Evolutionary conservation across 2,797 vertebrate genomes (phyloP).

Genomic region (Myotis planiceps): DNA sequence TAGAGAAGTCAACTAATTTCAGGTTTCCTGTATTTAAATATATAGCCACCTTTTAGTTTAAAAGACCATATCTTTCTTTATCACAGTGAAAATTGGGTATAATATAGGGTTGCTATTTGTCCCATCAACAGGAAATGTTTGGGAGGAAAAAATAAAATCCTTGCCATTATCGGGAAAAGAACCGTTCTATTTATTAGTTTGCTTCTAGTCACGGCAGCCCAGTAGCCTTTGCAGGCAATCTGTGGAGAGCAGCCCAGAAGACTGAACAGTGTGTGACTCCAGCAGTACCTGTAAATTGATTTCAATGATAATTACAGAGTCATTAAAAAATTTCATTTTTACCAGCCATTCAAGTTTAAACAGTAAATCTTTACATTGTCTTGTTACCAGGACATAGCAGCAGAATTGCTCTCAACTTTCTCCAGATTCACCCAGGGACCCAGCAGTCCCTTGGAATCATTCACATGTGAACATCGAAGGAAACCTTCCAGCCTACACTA

Average conservation of each 20-base stretch:
- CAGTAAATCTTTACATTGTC: background rate
- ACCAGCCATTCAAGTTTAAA: background rate
- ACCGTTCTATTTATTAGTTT: background rate
- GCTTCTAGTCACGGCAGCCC: background rate
- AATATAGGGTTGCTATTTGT: background rate
- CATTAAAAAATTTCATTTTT: background rate
- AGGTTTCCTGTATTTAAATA: background rate
- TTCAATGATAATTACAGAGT: background rate
- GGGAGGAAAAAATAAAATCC: background rate
- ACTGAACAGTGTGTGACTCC: background rate
- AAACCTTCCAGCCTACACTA: background rate
- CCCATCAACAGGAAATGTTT: background rate
- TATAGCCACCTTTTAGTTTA: background rate
- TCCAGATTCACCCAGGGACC: background rate
- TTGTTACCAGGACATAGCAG: background rate
- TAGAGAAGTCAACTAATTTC: background rate
- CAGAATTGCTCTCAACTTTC: background rate
- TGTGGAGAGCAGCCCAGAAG: background rate
- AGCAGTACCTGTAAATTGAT: background rate
- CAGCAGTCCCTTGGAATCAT: background rate
- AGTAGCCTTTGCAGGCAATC: background rate
- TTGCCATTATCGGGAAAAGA: background rate
- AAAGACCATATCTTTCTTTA: background rate
- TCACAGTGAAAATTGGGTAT: background rate
- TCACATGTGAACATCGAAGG: background rate